Base-by-base conservation (phyloP, 37 sponge, comb jelly and placozoan species). In the Halisarca cf. caerulea region DNA sequence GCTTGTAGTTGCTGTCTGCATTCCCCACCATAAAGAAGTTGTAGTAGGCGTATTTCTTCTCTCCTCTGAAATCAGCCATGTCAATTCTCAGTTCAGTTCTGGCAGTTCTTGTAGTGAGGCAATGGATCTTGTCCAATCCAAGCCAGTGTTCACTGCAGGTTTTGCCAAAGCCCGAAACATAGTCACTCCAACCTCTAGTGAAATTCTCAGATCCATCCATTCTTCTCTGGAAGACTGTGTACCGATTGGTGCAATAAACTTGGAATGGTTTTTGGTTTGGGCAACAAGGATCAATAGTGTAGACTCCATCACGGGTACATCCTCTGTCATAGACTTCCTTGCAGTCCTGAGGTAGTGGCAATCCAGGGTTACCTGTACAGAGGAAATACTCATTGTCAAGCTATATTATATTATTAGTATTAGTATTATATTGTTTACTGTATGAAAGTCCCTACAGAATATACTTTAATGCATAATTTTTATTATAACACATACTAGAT, bases 181-280 rank as follows among this genome's bases (percentile, higher is more conserved):
- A 82, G 43, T 82, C 83, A 27, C n/a, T 4, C 83, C 83, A 82
- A 2, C 27, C 27, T 38, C 83, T 59, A 45, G 59, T 35, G 44
- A 82, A 82, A 32, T 82, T 61, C 45, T 33, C 83, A 9, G 66
- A 82, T 34, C 83, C 83, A 61, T 82, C 83, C 18, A 32, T 66
- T 61, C 83, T 66, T 37, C 66, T 39, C 68, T 82, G 83, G 41
- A 82, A 61, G 5, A 82, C 66, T 7, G 83, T 82, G 25, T 59
- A 41, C 38, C n/a, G 59, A 32, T 35, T 59, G 39, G 59, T 66
- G 42, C 83, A 82, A 35, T 14, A 82, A 25, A 82, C 83, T 41
- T n/a, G 21, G 39, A 61, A 39, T 9, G 66, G 17, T 32, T 53
- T 54, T n/a, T n/a, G n/a, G n/a, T n/a, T n/a, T 47, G 58, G 58